These are phyloP conservation scores for Stenurella melanura DNA, from an alignment of 2,888 invertebrate genomes.

Conservation along the genomic window DNA sequence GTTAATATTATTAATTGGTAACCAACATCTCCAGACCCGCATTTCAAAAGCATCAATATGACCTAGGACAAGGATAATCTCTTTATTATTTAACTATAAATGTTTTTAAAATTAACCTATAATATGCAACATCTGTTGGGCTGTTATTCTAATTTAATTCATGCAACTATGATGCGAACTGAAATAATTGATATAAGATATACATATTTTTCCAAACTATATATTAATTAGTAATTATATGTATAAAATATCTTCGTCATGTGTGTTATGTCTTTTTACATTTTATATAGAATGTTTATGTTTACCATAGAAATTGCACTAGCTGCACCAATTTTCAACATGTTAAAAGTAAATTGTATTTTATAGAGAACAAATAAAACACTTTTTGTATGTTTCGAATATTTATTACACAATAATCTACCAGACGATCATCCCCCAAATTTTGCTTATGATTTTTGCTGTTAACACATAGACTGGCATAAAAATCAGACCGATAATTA, in stretches of 20 bases:
- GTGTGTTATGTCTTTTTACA: neutral
- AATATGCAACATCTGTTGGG: no score
- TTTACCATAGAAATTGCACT: neutral
- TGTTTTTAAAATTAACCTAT: no score
- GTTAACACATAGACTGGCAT: slow-evolving; percentile 65
- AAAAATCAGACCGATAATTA: slow-evolving; percentile 68
- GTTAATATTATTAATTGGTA: no score
- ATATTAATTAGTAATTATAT: no score
- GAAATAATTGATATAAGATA: no score
- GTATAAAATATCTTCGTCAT: neutral
- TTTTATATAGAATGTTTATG: neutral
- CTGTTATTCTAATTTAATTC: no score
- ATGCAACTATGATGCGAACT: no score
- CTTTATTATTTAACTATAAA: no score
- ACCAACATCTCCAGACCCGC: no score
- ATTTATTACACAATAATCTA: slow-evolving; percentile 42
- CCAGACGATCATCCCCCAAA: slow-evolving; percentile 61
- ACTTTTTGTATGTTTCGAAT: neutral
- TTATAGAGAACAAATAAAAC: slow-evolving; percentile 17
- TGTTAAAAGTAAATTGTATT: neutral
- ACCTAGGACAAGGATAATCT: no score
- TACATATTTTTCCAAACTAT: no score
- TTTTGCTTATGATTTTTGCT: slow-evolving; percentile 58
- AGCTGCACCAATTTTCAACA: neutral
- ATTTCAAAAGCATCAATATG: no score